Conservation (phyloP, 1,140 invertebrate species). For the Drosophila tristis region DNA sequence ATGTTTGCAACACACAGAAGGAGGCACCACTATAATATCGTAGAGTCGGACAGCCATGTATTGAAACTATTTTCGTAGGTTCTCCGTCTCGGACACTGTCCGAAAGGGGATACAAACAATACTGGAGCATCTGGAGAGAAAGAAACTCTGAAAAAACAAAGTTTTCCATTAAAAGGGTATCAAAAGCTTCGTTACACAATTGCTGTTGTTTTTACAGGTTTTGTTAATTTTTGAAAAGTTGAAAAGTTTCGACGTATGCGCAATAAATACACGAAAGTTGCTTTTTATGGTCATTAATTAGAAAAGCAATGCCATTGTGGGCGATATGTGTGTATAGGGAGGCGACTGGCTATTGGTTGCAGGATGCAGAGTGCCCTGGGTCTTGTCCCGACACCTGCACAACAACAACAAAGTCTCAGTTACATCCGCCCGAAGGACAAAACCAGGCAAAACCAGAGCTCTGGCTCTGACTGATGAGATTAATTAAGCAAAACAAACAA, state of each 20-base stretch:
- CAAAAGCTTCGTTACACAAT: conserved; percentile 1
- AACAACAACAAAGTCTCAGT: conserved; percentile 47
- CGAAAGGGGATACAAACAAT: too few species aligned
- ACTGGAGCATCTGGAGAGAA: too few species aligned
- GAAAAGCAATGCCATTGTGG: conserved; percentile 61
- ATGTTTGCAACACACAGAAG: neutral
- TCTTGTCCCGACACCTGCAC: conserved; percentile 57
- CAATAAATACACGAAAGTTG: conserved; percentile 45
- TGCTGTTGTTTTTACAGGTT: conserved; percentile 18
- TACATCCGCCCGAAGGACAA: conserved; percentile 72
- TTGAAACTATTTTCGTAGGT: conserved; percentile 58
- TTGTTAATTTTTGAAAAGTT: conserved; percentile 51
- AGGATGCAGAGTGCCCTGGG: conserved; percentile 28
- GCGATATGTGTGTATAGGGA: conserved; percentile 11
- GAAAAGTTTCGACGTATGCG: conserved; percentile 56
- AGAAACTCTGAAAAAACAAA: too few species aligned
- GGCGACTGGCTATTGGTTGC: neutral
- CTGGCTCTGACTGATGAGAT: conserved; percentile 73
- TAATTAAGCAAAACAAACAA: conserved; percentile 79
- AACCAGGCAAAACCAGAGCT: conserved; percentile 35
- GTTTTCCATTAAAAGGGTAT: too few species aligned
- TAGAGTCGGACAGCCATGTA: too few species aligned
- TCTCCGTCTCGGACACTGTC: too few species aligned
- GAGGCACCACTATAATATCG: too few species aligned
- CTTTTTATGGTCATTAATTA: conserved; percentile 78